Percentiles rank a stretch among this genome's conserved stretches.
Evolutionary conservation across 2,888 invertebrate species (phyloP).

Genomic region (Sarcophaga rosellei): DNA sequence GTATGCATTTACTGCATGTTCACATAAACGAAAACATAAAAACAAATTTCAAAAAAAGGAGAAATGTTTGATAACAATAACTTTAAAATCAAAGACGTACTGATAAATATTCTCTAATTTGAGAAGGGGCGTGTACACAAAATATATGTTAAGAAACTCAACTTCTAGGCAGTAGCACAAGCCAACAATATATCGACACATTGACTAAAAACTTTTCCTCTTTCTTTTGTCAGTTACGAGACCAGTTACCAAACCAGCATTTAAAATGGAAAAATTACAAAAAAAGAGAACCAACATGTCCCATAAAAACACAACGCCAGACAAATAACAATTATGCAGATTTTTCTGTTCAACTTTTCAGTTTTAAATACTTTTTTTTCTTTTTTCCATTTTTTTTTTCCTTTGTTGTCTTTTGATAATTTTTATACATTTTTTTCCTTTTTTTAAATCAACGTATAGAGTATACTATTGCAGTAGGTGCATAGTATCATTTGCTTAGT

Average conservation of each 20-base stretch:
- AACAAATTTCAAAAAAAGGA: no score
- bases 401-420: not conserved
- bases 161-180: slow-evolving; percentile 53
- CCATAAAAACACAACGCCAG: slow-evolving; percentile 67
- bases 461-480: slow-evolving; percentile 37
- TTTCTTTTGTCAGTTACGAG: slow-evolving; percentile 26
- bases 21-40: no score
- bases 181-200: slow-evolving; percentile 65
- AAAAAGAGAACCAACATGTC: slow-evolving; percentile 38
- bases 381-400: no score
- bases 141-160: not conserved
- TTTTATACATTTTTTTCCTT: slow-evolving; percentile 27
- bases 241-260: slow-evolving; percentile 25
- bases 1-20: not conserved
- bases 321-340: slow-evolving; percentile 70
- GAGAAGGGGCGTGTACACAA: not conserved
- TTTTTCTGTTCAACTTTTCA: slow-evolving; percentile 55
- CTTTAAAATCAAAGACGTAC: slow-evolving; percentile 19
- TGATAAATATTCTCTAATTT: slow-evolving; percentile 7
- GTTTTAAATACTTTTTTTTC: slow-evolving; percentile 29
- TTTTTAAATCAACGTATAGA: slow-evolving; percentile 39
- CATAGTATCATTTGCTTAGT: slow-evolving; percentile 41
- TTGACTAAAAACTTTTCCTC: slow-evolving; percentile 38
- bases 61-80: slow-evolving; percentile 9
- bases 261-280: slow-evolving; percentile 15